Base-by-base conservation (phyloP, 2,113 vertebrate species). In the Nesospiza acunhae region DNA sequence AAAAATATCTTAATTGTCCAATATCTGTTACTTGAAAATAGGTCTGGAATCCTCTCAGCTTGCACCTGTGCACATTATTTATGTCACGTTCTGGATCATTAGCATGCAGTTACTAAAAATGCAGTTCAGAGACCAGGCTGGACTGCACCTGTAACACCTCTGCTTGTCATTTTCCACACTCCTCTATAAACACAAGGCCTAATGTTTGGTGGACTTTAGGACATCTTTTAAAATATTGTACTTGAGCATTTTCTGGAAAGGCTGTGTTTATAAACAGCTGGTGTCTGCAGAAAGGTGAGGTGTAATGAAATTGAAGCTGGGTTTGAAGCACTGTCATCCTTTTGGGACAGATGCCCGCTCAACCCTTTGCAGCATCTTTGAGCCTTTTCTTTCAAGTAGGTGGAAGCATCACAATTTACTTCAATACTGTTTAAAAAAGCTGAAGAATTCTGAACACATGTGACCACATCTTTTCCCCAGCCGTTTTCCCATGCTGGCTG, bases 261-360 rank as follows among this genome's bases (percentile, higher is more conserved):
- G 23, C 49, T 46, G 28, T 33, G 42, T 41, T 66, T 33, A n/a
- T 14, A 15, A 64, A 41, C 12, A 86, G 26, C n/a, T 24, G 1
- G 0, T 7, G 28, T 22, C 7, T 8, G 20, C 44, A 82, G 49
- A 49, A 64, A 64, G 35, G 24, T 24, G 27, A 79, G 12, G 8
- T 41, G 41, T 39, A 52, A 22, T 12, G 24, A 12, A 49, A 28
- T 4, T 22, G 22, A 79, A 42, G 39, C n/a, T 79, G 69, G 35
- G 5, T 47, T 82, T 67, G 41, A 75, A 68, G 27, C 49, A 2
- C 8, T 52, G 19, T 9, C 6, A 1, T 46, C 20, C 49, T 52
- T 58, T 27, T 52, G 69, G 69, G 67, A 84, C 83, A 55, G 10
- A 26, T 1, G 17, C 23, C 22, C 0, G 0, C 63, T 55, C 60